These are phyloP conservation scores for Sturnus vulgaris DNA, from an alignment of 2,113 vertebrate genomes.

Conservation along the genomic window DNA sequence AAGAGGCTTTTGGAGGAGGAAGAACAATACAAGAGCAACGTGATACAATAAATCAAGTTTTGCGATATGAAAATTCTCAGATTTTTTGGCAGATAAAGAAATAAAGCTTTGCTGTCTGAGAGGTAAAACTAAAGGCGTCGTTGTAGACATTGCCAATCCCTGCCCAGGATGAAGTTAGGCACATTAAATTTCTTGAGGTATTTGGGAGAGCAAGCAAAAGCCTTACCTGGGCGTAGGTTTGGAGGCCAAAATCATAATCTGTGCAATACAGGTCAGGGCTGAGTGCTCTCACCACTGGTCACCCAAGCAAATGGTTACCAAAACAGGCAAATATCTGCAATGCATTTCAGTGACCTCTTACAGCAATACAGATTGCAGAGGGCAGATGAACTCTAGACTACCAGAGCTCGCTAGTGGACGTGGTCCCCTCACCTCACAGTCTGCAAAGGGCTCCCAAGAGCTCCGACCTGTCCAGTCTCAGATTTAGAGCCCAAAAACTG, in stretches of 20 bases:
- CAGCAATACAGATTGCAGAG: neutral
- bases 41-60: neutral
- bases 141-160: neutral
- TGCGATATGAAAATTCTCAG: neutral
- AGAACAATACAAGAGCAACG: neutral
- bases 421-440: neutral
- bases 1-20: neutral
- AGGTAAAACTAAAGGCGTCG: fast-evolving
- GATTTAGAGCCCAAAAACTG: neutral
- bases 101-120: neutral
- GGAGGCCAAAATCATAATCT: neutral
- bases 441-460: neutral
- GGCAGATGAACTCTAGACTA: neutral
- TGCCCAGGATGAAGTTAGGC: neutral
- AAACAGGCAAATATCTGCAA: neutral
- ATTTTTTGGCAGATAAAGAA: neutral
- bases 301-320: neutral
- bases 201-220: neutral
- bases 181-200: neutral
- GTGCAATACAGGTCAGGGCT: neutral
- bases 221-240: neutral
- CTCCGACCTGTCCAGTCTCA: neutral
- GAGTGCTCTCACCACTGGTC: neutral
- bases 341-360: neutral
- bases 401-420: neutral